Percentiles rank a stretch among this genome's conserved stretches.
Evolutionary conservation across 2,113 vertebrate genomes (phyloP).

Genomic region (Silurus meridionalis): DNA sequence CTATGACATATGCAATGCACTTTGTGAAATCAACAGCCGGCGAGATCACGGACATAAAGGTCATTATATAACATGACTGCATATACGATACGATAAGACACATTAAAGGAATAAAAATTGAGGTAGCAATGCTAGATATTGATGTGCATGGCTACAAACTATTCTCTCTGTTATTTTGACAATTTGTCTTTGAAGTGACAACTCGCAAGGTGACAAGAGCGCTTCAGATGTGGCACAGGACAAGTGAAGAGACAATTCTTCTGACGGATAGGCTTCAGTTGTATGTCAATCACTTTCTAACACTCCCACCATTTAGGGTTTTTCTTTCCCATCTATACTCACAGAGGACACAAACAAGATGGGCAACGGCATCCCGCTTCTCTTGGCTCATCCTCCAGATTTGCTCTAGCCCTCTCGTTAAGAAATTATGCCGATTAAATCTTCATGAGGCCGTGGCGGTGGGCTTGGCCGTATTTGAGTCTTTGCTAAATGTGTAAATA

Average conservation of each 20-base stretch:
- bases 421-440: constrained; percentile 58
- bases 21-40: constrained; percentile 74
- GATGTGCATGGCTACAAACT: constrained; percentile 12
- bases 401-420: constrained; percentile 42
- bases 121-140: background rate
- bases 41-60: constrained; percentile 42
- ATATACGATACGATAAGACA: constrained; percentile 1
- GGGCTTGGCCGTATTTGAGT: constrained; percentile 52
- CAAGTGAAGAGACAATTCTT: constrained; percentile 49
- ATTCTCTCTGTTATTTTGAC: constrained; percentile 52
- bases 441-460: constrained; percentile 51
- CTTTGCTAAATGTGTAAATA: constrained; percentile 61
- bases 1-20: constrained; percentile 66
- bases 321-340: constrained; percentile 7
- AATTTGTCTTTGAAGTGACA: constrained; percentile 56
- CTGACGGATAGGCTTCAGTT: constrained; percentile 51
- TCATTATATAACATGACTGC: constrained; percentile 50
- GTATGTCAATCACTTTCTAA: constrained; percentile 53
- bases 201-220: constrained; percentile 53
- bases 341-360: constrained; percentile 17
- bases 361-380: background rate
- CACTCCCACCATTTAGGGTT: background rate
- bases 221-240: constrained; percentile 51
- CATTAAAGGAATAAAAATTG: background rate
- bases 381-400: constrained; percentile 12